Evolutionary conservation across 1,140 invertebrate species (phyloP).

Genomic region (Aphelenchoides fujianensis): DNA sequence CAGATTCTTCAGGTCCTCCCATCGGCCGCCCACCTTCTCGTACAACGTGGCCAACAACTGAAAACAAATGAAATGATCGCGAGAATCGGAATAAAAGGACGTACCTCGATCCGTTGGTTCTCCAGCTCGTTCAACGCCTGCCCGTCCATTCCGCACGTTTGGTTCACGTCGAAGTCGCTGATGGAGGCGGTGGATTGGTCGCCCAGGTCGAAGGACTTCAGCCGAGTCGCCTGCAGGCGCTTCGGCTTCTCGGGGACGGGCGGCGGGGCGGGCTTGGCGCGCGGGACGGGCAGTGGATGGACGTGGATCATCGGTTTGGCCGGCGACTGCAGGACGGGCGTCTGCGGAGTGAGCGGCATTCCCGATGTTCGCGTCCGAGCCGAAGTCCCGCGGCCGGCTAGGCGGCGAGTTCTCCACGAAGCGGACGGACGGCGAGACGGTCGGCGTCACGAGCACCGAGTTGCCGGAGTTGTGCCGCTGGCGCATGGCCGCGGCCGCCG

Average conservation of each 20-base stretch:
- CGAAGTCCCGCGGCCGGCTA: neutral
- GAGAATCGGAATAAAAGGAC: neutral
- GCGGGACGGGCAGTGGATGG: conserved; percentile 8
- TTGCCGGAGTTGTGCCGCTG: neutral
- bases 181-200: neutral
- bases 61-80: neutral
- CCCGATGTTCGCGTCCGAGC: neutral
- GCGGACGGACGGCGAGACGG: neutral
- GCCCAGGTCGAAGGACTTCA: neutral
- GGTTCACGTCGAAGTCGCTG: conserved; percentile 6
- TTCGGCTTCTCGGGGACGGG: conserved; percentile 19
- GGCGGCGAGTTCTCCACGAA: neutral
- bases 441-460: neutral
- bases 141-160: conserved; percentile 3
- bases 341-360: neutral
- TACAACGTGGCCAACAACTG: conserved; percentile 1
- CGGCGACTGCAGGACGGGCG: neutral
- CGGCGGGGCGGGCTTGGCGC: neutral
- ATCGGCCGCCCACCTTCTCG: conserved; percentile 8
- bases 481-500: neutral
- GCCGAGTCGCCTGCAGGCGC: neutral
- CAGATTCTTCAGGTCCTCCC: conserved; percentile 22
- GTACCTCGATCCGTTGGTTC: conserved; percentile 21
- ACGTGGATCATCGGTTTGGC: conserved; percentile 19
- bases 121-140: conserved; percentile 16